Percentiles rank a stretch among this genome's conserved stretches.
phyloP scores from a whole-genome alignment of 2,888 invertebrate species.

The Drosophila anomalata region DNA sequence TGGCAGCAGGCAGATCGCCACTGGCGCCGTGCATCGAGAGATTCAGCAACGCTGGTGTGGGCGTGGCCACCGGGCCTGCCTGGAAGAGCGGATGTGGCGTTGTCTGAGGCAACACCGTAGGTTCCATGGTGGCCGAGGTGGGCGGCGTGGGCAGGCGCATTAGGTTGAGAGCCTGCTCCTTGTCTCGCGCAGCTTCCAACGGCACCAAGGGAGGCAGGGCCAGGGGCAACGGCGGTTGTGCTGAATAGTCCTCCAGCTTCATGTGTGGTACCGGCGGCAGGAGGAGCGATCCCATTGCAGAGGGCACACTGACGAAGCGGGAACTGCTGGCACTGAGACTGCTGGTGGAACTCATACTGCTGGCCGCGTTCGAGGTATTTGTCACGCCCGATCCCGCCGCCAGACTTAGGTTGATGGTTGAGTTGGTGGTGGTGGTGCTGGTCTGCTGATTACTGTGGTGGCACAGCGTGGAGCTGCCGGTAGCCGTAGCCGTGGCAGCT shows the following conservation, averaged over 20 bases:
- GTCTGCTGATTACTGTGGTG: conserved; percentile 86
- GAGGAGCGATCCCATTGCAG: conserved; percentile 63
- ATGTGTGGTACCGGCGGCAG: conserved; percentile 84
- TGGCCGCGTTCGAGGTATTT: conserved; percentile 70
- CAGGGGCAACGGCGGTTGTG: conserved; percentile 45
- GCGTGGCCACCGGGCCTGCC: conserved; percentile 36
- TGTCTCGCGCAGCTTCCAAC: conserved; percentile 59
- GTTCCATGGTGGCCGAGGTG: conserved; percentile 80
- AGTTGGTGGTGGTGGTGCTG: conserved; percentile 73
- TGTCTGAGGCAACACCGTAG: conserved; percentile 40
- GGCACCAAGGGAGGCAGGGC: conserved; percentile 59
- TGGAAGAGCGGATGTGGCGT: conserved; percentile 32
- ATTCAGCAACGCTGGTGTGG: conserved; percentile 56
- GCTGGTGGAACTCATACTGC: conserved; percentile 56
- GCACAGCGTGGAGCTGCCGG: conserved; percentile 85
- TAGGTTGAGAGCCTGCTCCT: conserved; percentile 76
- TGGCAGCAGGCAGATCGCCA: conserved; percentile 26
- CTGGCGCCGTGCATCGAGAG: conserved; percentile 64
- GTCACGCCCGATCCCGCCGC: conserved; percentile 66
- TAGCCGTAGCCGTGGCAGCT: conserved; percentile 80
- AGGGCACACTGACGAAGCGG: conserved; percentile 73
- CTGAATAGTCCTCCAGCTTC: conserved; percentile 89
- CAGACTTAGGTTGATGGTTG: conserved; percentile 78
- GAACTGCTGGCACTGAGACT: conserved; percentile 73
- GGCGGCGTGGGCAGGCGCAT: conserved; percentile 81